Conservation (phyloP, 2,797 vertebrate species). For the Aplochiton taeniatus region DNA sequence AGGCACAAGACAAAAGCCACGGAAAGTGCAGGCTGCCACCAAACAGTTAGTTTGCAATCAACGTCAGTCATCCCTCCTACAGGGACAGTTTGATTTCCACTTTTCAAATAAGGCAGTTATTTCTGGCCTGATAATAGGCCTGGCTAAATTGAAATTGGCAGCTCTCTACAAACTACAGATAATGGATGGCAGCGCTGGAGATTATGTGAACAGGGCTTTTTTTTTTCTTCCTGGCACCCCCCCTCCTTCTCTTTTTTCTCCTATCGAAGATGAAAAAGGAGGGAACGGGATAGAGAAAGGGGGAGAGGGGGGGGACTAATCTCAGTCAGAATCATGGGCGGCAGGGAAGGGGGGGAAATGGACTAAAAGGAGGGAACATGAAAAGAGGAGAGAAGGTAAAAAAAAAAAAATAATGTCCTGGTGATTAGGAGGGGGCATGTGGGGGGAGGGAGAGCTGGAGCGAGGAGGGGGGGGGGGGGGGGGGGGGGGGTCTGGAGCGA, state of each 20-base stretch:
- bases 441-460: slow-evolving; percentile 64
- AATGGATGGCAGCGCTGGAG: slow-evolving; percentile 73
- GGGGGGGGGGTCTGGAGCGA: slow-evolving; percentile 56
- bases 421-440: slow-evolving; percentile 67
- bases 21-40: slow-evolving; percentile 81
- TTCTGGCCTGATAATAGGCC: slow-evolving; percentile 80
- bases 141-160: slow-evolving; percentile 81
- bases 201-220: slow-evolving; percentile 78
- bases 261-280: slow-evolving; percentile 65
- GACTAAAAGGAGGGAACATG: slow-evolving; percentile 24
- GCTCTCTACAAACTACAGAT: slow-evolving; percentile 79
- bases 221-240: slow-evolving; percentile 34
- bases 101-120: slow-evolving; percentile 84
- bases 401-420: slow-evolving; percentile 75
- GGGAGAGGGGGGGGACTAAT: slow-evolving; percentile 62
- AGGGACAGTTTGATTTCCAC: slow-evolving; percentile 86
- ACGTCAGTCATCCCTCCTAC: slow-evolving; percentile 78
- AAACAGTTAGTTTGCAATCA: slow-evolving; percentile 86
- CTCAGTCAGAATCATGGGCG: slow-evolving; percentile 77
- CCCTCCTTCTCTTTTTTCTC: slow-evolving; percentile 46
- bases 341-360: slow-evolving; percentile 28
- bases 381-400: slow-evolving; percentile 20
- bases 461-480: slow-evolving; percentile 44
- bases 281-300: neutral
- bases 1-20: slow-evolving; percentile 78